Evolutionary conservation across 2,797 vertebrate genomes (phyloP).

Genomic region (Buphagus erythrorhynchus): DNA sequence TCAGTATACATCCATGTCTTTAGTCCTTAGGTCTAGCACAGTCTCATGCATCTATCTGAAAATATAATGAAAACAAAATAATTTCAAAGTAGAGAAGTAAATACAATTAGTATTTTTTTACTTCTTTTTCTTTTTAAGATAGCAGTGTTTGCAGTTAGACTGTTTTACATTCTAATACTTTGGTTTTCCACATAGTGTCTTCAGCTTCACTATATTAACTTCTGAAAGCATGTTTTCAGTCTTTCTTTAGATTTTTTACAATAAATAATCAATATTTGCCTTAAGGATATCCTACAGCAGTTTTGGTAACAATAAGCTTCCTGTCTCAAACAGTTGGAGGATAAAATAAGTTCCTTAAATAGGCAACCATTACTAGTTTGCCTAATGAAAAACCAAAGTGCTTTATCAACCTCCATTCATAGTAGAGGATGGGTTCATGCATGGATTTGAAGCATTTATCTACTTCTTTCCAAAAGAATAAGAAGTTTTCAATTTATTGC

Average conservation of each 20-base stretch:
- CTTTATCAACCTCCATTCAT: neutral
- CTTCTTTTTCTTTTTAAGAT: neutral
- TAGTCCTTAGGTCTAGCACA: neutral
- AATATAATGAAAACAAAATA: neutral
- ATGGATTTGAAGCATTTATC: neutral
- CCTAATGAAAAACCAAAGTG: neutral
- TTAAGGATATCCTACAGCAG: neutral
- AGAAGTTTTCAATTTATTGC: neutral
- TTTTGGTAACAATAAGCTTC: conserved; percentile 21
- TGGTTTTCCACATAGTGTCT: neutral
- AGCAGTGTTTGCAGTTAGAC: neutral
- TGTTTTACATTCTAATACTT: neutral
- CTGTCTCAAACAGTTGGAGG: neutral
- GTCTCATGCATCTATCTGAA: neutral
- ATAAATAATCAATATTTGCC: conserved; percentile 56
- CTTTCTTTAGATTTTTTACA: conserved; percentile 32
- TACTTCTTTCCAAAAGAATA: conserved; percentile 3
- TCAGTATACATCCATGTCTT: neutral
- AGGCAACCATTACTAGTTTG: neutral
- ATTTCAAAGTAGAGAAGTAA: neutral
- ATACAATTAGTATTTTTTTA: neutral
- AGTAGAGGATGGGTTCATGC: neutral
- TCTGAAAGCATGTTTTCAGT: conserved; percentile 15
- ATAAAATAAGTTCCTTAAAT: conserved; percentile 25
- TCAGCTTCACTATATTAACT: neutral